Conservation (phyloP, 2,888 invertebrate species). For the Tenthredo distinguenda region DNA sequence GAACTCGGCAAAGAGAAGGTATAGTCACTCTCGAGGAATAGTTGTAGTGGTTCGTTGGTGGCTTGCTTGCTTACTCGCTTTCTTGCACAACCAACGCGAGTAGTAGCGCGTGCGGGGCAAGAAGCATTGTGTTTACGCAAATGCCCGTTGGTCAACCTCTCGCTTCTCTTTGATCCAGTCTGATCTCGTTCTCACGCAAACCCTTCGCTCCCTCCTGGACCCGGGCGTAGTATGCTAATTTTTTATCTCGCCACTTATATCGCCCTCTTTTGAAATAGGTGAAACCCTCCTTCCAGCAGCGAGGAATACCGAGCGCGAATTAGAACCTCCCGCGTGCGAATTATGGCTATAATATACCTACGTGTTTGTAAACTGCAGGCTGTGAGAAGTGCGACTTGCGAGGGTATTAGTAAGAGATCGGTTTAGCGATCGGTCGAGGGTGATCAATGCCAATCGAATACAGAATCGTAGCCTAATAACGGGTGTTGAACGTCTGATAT, state of each 20-base stretch:
- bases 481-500: constrained; percentile 20
- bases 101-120: constrained; percentile 24
- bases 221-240: constrained; percentile 46
- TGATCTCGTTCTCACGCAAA: constrained; percentile 52
- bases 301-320: background rate
- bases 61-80: background rate
- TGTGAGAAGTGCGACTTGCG: background rate
- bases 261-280: constrained; percentile 43
- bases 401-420: background rate
- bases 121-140: constrained; percentile 52
- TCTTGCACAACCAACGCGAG: constrained; percentile 21
- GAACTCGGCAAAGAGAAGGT: constrained; percentile 18
- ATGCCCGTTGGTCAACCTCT: constrained; percentile 50
- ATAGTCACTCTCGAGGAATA: background rate
- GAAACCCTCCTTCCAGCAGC: background rate
- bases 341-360: background rate
- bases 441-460: constrained; percentile 29
- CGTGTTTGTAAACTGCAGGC: background rate
- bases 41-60: background rate
- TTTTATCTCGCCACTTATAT: constrained; percentile 48
- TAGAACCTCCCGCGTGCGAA: constrained; percentile 29
- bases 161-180: constrained; percentile 28
- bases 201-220: constrained; percentile 34
- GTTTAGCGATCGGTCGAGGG: background rate
- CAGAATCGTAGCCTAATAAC: constrained; percentile 1